Evolutionary conservation across 2,888 invertebrate genomes (phyloP).

Genomic region (Eristalis tenax): DNA sequence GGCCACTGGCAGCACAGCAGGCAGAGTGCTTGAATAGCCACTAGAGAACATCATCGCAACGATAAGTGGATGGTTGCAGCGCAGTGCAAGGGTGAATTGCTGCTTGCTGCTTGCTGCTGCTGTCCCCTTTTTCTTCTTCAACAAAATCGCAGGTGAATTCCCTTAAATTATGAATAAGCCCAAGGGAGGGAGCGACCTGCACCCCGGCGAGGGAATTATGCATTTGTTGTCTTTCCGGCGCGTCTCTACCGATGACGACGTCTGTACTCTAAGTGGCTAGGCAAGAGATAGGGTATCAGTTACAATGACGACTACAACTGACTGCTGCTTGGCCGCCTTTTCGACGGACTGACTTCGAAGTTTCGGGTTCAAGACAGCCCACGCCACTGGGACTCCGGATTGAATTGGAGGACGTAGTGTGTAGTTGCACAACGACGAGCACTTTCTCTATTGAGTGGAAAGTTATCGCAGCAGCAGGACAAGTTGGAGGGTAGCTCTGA

Average conservation of each 20-base stretch:
- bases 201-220: neutral
- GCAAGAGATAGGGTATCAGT: slow-evolving; percentile 43
- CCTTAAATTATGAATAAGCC: slow-evolving; percentile 56
- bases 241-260: slow-evolving; percentile 59
- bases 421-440: slow-evolving; percentile 22
- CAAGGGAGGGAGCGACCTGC: neutral
- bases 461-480: slow-evolving; percentile 48
- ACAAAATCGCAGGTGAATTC: slow-evolving; percentile 65
- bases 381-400: no score
- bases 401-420: slow-evolving; percentile 23
- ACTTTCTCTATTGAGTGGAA: slow-evolving; percentile 64
- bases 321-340: neutral
- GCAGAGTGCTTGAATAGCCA: slow-evolving; percentile 63
- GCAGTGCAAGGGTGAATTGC: slow-evolving; percentile 62
- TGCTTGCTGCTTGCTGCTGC: neutral
- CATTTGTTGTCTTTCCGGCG: slow-evolving; percentile 22
- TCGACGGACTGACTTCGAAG: neutral
- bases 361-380: neutral
- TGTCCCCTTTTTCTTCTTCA: slow-evolving; percentile 25
- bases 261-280: slow-evolving; percentile 55
- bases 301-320: slow-evolving; percentile 40
- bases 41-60: slow-evolving; percentile 68
- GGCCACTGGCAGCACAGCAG: slow-evolving; percentile 12
- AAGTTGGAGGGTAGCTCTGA: slow-evolving; percentile 17
- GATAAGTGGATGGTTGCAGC: slow-evolving; percentile 59